Base-by-base conservation (phyloP, 2,113 vertebrate species). In the Charadrius vociferus region DNA sequence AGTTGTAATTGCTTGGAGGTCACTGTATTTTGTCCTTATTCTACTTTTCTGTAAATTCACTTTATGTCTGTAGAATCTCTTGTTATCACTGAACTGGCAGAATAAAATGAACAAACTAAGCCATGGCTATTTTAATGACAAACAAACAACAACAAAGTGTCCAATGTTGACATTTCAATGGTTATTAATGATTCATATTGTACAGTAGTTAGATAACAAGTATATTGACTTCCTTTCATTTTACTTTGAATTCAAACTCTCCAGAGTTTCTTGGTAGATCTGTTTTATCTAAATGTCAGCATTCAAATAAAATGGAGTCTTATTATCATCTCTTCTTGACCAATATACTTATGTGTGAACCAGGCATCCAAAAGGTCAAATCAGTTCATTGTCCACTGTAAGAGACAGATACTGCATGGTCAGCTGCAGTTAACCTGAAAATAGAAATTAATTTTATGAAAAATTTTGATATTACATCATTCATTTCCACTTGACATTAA, bases 11-110 rank as follows among this genome's bases (percentile, higher is more conserved):
- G 22, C 50, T 80, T 86, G 32, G 72, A 93, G 77, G 86, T 82
- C 62, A 68, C 12, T 72, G 14, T n/a, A 56, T 94, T 95, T 95
- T 96, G 27, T 81, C 66, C 22, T 80, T 87, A 81, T 63, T 88
- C 58, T 75, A 3, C 24, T 81, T 87, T 79, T 10, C 18, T 74
- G 34, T 75, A 68, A 68, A 89, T 81, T 89, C 19, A 65, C 19
- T 85, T 84, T 22, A 59, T 72, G 47, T 15, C 29, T 73, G 18
- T 78, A 73, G 55, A 90, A 73, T 59, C 32, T 65, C 9, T n/a
- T 81, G 17, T 32, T 84, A 80, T 52, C 49, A 87, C 30, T 65
- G 70, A 91, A 81, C 22, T 12, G 20, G 34, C 49, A 71, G 30
- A 75, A 87, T 65, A 79, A 84, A 91, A 10, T 58, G 49, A 84